Conservation (phyloP, 2,797 vertebrate species). For the Eulemur rubriventer region DNA sequence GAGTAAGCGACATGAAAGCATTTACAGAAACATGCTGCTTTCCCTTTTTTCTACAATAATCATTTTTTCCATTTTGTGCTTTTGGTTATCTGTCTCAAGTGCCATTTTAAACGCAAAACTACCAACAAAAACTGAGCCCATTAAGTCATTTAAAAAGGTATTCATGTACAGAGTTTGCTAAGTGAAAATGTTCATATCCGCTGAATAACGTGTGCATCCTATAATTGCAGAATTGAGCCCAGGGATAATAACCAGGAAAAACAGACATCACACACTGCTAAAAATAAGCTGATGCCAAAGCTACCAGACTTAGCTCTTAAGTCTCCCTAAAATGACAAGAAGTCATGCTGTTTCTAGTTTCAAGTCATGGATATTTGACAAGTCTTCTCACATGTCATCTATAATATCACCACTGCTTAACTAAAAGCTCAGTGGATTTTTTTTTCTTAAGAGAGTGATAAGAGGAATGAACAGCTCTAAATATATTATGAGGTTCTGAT, state of each 20-base stretch:
- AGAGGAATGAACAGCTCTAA: slow-evolving; percentile 34
- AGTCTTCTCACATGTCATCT: slow-evolving; percentile 50
- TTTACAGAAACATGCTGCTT: slow-evolving; percentile 53
- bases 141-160: slow-evolving; percentile 48
- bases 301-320: slow-evolving; percentile 58
- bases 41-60: slow-evolving; percentile 53
- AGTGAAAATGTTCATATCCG: slow-evolving; percentile 42
- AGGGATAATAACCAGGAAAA: slow-evolving; percentile 55
- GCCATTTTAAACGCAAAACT: slow-evolving; percentile 51
- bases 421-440: slow-evolving; percentile 27
- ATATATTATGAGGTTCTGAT: slow-evolving; percentile 55
- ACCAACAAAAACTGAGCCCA: slow-evolving; percentile 21
- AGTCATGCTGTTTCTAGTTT: slow-evolving; percentile 61
- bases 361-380: slow-evolving; percentile 48
- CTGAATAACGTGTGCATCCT: neutral
- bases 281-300: slow-evolving; percentile 70
- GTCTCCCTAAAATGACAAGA: slow-evolving; percentile 65
- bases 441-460: slow-evolving; percentile 27
- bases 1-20: slow-evolving; percentile 34
- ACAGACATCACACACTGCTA: slow-evolving; percentile 39
- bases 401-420: slow-evolving; percentile 57
- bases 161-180: neutral
- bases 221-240: slow-evolving; percentile 41
- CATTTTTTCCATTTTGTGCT: slow-evolving; percentile 51
- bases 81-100: slow-evolving; percentile 53